Evolutionary conservation across 2,797 vertebrate genomes (phyloP).

Genomic region (Malacoraja senta): DNA sequence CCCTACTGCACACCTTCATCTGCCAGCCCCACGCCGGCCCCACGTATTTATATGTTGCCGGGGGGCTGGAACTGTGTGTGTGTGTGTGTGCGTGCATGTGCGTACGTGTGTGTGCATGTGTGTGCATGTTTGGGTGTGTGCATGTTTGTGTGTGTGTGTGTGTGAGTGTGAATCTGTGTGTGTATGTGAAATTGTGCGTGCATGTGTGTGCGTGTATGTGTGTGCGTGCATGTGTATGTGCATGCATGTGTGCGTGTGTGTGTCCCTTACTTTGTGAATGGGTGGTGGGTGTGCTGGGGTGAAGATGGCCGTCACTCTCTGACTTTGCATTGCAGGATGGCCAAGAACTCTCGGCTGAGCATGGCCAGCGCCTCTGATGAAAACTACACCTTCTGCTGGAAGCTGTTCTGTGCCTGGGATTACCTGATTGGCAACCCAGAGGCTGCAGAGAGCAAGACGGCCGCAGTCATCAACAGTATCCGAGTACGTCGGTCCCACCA

Average conservation of each 20-base stretch:
- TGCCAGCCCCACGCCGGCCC: too few species aligned
- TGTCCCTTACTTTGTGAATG: neutral
- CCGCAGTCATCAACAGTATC: constrained; percentile 91
- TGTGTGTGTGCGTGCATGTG: too few species aligned
- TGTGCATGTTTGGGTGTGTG: too few species aligned
- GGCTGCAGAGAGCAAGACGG: constrained; percentile 93
- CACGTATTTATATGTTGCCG: too few species aligned
- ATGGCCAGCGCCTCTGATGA: constrained; percentile 86
- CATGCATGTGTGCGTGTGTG: neutral
- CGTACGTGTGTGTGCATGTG: too few species aligned
- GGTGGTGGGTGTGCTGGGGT: neutral
- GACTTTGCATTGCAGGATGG: constrained; percentile 70
- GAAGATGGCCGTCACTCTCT: neutral
- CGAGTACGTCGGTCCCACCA: constrained; percentile 59
- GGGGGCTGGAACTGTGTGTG: too few species aligned
- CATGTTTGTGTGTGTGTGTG: neutral
- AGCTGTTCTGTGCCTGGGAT: constrained; percentile 97
- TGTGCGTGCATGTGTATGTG: neutral
- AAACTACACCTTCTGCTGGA: constrained; percentile 95
- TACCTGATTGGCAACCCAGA: constrained; percentile 92
- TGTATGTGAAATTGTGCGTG: neutral
- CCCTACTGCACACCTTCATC: neutral
- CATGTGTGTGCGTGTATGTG: neutral
- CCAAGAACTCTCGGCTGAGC: constrained; percentile 87
- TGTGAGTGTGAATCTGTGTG: neutral